These are phyloP conservation scores for Gallinago nigripennis DNA, from an alignment of 2,797 vertebrate genomes.

Conservation along the genomic window DNA sequence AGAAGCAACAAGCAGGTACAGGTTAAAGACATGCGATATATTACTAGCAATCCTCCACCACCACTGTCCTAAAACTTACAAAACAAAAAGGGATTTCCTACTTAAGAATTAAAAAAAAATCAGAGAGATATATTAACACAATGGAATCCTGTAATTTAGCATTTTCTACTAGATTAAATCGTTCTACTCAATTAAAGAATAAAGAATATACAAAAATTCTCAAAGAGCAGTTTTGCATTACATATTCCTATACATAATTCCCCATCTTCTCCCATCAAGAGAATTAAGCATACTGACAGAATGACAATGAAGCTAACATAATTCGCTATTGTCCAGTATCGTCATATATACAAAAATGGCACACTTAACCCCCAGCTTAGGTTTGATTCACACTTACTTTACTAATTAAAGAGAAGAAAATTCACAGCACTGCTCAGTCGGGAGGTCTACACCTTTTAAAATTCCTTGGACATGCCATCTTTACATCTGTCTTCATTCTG, in stretches of 20 bases:
- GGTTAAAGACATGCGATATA: background rate
- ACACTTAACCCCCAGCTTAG: background rate
- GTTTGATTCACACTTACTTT: slow-evolving; percentile 73
- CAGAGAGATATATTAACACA: background rate
- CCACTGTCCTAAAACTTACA: background rate
- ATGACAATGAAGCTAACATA: background rate
- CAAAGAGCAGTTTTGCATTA: background rate
- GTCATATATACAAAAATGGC: background rate
- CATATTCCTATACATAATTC: background rate
- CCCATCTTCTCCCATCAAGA: background rate
- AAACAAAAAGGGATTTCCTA: background rate
- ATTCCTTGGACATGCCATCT: slow-evolving; percentile 83
- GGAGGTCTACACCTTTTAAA: slow-evolving; percentile 85
- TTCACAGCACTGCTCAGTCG: slow-evolving; percentile 71
- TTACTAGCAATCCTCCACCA: background rate
- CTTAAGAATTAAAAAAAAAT: background rate
- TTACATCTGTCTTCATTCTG: slow-evolving; percentile 82
- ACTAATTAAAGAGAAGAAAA: slow-evolving; percentile 55
- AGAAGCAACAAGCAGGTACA: background rate
- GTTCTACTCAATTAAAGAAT: background rate
- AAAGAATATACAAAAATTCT: background rate
- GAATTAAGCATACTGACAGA: background rate
- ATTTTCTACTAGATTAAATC: background rate
- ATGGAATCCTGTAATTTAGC: background rate
- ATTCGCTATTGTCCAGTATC: background rate